Conservation (phyloP, 2,888 invertebrate species). For the Volucella bombylans region DNA sequence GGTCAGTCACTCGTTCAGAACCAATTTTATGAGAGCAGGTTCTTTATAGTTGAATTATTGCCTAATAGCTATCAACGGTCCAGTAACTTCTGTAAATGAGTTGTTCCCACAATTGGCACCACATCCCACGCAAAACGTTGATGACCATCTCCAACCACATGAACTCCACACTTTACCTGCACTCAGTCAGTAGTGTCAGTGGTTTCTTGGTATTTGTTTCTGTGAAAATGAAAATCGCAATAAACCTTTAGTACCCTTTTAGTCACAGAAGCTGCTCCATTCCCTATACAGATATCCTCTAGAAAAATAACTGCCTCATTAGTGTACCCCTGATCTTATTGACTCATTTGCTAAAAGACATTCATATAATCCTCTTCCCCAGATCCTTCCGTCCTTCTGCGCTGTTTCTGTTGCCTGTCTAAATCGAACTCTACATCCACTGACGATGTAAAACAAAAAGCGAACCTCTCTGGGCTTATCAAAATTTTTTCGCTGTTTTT, state of each 20-base stretch:
- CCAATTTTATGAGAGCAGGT: too few relatives aligned
- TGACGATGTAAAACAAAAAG: neutral
- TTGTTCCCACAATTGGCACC: too few relatives aligned
- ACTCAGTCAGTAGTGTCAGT: too few relatives aligned
- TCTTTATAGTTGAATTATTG: too few relatives aligned
- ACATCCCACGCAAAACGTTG: too few relatives aligned
- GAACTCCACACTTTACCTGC: neutral
- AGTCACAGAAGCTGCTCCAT: conserved; percentile 29
- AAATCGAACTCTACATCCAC: neutral
- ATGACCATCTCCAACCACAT: too few relatives aligned
- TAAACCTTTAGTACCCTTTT: conserved; percentile 11
- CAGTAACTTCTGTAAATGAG: too few relatives aligned
- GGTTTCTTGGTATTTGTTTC: conserved; percentile 38
- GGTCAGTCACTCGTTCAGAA: too few relatives aligned
- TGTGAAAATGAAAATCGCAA: conserved; percentile 51
- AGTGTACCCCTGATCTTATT: conserved; percentile 58
- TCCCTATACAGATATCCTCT: neutral
- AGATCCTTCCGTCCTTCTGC: conserved; percentile 1
- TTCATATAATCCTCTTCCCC: conserved; percentile 14
- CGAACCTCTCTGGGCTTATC: conserved; percentile 59
- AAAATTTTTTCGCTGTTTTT: conserved; percentile 70
- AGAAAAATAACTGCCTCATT: conserved; percentile 63
- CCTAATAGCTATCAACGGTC: too few relatives aligned
- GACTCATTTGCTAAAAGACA: conserved; percentile 44
- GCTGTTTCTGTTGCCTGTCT: neutral